Base-by-base conservation (phyloP, 2,888 invertebrate genomes). In the Lepidochrysops patricia region DNA sequence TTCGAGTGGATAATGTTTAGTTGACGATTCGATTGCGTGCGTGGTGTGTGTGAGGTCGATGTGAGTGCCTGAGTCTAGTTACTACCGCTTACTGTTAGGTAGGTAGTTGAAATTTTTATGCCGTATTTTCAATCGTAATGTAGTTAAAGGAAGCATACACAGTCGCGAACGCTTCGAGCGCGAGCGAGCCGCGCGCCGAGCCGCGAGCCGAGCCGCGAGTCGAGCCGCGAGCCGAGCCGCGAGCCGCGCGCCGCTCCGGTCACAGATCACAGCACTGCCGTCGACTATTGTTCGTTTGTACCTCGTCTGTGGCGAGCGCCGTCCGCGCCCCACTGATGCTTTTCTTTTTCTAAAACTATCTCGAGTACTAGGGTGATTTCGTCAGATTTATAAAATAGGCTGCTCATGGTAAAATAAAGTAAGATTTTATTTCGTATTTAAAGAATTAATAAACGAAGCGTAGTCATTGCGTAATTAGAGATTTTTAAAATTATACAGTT, bases 401-500 rank as follows among this genome's bases (percentile, higher is more conserved):
- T 85, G 89, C 88, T 89, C 88, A 89, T 86, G 80, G 80, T 88
- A 84, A n/a, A n/a, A 86, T 81, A 81, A 81, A 74, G 83, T 89
- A 89, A 88, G 87, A 85, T 88, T 87, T 89, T 79, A 88, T 88
- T 89, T 88, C 84, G 87, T 87, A 88, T 87, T 86, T 88, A 87
- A 88, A 88, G 68, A 85, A 88, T n/a, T 89, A 88, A 88, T 88
- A 89, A 87, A 88, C 84, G 85, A 88, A 83, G 86, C 79, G 87
- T 89, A 89, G 89, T n/a, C 80, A 78, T 86, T 84, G 89, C 89
- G 87, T 89, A 88, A 89, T 88, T 89, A 89, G 89, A 86, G 74
- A 82, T 88, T 89, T 89, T 88, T 87, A 88, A 89, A 88, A 87
- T 87, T 88, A 89, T 89, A 88, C 88, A 87, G 87, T 89, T 86